Conservation (phyloP, 2,797 vertebrate genomes). For the Scleropages formosus region DNA sequence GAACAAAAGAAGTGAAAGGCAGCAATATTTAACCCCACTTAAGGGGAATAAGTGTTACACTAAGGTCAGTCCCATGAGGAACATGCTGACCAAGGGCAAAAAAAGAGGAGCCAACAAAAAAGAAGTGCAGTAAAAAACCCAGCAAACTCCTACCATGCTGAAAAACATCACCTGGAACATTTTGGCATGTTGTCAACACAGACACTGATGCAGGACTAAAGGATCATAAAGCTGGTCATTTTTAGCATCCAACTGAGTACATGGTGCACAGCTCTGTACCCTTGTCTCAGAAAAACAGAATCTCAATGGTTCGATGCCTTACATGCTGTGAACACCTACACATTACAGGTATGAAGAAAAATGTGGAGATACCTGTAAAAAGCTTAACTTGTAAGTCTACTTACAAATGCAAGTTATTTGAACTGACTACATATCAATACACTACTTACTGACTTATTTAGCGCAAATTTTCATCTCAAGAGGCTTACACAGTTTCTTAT, state of each 20-base stretch:
- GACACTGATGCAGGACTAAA: conserved; percentile 1
- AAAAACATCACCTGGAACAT: conserved; percentile 15
- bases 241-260: conserved; percentile 13
- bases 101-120: background rate
- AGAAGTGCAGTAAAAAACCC: background rate
- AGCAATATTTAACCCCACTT: background rate
- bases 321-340: background rate
- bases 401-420: too few relatives aligned
- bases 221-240: conserved; percentile 13
- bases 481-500: too few relatives aligned
- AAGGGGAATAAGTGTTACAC: conserved; percentile 1
- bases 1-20: background rate
- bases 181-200: conserved; percentile 2
- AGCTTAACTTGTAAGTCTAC: too few relatives aligned
- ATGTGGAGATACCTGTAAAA: too few relatives aligned
- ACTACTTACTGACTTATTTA: too few relatives aligned
- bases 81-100: background rate
- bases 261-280: conserved; percentile 11
- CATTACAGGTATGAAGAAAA: background rate
- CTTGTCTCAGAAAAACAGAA: background rate
- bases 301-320: background rate
- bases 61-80: conserved; percentile 3
- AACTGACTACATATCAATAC: too few relatives aligned
- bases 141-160: background rate
- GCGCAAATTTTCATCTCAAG: too few relatives aligned